Conservation (phyloP, 1,140 invertebrate genomes). For the Diuraphis noxia region DNA sequence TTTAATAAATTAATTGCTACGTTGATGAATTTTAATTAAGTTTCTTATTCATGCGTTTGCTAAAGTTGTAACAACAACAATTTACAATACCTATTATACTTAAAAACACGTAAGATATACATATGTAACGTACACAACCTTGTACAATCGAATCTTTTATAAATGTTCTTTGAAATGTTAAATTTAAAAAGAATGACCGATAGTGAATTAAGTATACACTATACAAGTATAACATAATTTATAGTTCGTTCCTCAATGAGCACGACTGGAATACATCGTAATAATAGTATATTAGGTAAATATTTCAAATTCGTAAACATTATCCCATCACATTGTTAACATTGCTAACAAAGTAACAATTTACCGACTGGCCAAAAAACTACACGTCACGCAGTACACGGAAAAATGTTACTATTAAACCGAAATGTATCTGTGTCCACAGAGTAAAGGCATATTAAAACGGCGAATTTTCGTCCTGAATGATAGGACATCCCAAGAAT, state of each 20-base stretch:
- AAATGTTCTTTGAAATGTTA: neutral
- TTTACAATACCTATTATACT: too few relatives aligned
- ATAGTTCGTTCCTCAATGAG: too few relatives aligned
- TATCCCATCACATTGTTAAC: too few relatives aligned
- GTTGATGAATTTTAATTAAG: too few relatives aligned
- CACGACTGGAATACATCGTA: neutral
- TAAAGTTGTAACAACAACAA: too few relatives aligned
- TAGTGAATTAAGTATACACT: neutral
- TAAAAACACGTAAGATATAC: too few relatives aligned
- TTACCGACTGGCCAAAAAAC: too few relatives aligned
- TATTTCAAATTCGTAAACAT: neutral
- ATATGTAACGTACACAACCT: neutral
- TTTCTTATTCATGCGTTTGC: too few relatives aligned
- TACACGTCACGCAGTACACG: too few relatives aligned
- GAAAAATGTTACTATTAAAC: neutral
- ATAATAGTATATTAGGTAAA: neutral
- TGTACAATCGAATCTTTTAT: too few relatives aligned
- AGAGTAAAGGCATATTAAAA: conserved; percentile 21
- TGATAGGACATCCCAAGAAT: neutral
- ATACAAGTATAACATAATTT: too few relatives aligned
- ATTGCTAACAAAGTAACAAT: neutral
- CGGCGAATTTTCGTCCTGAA: neutral
- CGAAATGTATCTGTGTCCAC: neutral
- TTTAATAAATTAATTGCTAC: too few relatives aligned
- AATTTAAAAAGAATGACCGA: neutral